These are phyloP conservation scores for Crotophaga sulcirostris DNA, from an alignment of 2,113 vertebrate genomes.

Conservation along the genomic window DNA sequence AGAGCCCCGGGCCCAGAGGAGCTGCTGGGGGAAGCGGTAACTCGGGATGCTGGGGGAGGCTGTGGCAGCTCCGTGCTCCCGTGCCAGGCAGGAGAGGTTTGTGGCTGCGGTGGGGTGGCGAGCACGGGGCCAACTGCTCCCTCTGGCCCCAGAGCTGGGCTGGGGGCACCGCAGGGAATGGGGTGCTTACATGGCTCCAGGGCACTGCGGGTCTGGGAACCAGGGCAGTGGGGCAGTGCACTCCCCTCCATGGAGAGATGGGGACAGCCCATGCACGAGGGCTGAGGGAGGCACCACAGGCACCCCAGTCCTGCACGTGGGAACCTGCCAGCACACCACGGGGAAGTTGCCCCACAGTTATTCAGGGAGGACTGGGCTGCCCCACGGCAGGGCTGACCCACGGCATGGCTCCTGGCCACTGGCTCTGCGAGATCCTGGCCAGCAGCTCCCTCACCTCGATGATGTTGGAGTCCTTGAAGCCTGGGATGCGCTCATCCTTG, in stretches of 20 bases:
- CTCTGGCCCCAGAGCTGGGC: accelerated
- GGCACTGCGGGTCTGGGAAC: not conserved
- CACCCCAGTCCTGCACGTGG: not conserved
- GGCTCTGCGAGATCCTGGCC: not conserved
- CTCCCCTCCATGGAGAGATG: not conserved
- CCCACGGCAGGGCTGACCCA: not conserved
- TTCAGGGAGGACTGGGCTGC: not conserved
- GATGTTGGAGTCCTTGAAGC: slow-evolving; percentile 89
- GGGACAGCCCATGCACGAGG: not conserved
- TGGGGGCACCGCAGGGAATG: not conserved
- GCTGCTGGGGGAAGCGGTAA: not conserved
- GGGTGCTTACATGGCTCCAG: accelerated
- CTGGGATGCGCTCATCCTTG: slow-evolving; percentile 90
- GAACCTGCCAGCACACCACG: not conserved
- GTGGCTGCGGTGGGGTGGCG: not conserved
- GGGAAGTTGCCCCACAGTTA: not conserved
- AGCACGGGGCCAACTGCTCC: accelerated
- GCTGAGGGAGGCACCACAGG: not conserved
- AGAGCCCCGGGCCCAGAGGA: not conserved
- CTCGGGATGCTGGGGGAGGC: not conserved
- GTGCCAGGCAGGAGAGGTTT: too few species aligned
- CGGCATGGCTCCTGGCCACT: not conserved
- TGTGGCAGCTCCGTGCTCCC: accelerated
- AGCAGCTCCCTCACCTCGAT: slow-evolving; percentile 85
- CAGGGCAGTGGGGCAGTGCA: not conserved